Base-by-base conservation (phyloP, 2,113 vertebrate species). In the Calyptommatus sinebrachiatus region DNA sequence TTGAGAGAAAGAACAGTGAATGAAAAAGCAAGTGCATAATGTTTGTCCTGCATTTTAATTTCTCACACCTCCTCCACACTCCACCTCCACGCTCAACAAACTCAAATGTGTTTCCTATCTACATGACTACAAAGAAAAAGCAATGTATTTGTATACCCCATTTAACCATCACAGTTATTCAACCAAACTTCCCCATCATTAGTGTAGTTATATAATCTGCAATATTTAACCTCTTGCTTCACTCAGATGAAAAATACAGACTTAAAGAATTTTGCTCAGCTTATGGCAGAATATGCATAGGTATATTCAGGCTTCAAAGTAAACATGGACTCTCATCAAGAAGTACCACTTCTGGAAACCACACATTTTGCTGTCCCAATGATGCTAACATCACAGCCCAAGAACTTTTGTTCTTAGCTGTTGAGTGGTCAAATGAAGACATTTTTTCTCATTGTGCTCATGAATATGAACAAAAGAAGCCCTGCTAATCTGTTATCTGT, bases 11-110 rank as follows among this genome's bases (percentile, higher is more conserved):
- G 90, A 86, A 88, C 84, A 88, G 75, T 76, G 82, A 79, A 69
- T 69, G 80, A 90, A 88, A 87, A 78, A 88, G 82, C 68, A 91
- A 90, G 67, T 74, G 77, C 85, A 89, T 88, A 92, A 88, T 88
- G 85, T 87, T 89, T 88, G 78, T 68, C 70, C 84, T 85, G 68
- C 29, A 76, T 84, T 85, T 79, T 88, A 87, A 91, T 83, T 79
- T 53, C 79, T 86, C 61, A 68, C 50, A 77, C 68, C 31, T 24
- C 57, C 3, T 18, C 24, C 66, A 74, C 74, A 81, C 3, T 7
- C 53, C 75, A 76, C 83, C 50, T 35, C 20, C 68, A 21, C 1
- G 76, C 61, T 67, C 74, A 83, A 78, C 80, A 78, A 87, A 74
- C 71, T 89, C 85, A 83, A 86, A 53, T 78, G 79, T 83, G 75